Evolutionary conservation across 2,888 invertebrate species (phyloP), one percentile per base, ranked within the genome.

Genomic region (Fragum fragum): DNA sequence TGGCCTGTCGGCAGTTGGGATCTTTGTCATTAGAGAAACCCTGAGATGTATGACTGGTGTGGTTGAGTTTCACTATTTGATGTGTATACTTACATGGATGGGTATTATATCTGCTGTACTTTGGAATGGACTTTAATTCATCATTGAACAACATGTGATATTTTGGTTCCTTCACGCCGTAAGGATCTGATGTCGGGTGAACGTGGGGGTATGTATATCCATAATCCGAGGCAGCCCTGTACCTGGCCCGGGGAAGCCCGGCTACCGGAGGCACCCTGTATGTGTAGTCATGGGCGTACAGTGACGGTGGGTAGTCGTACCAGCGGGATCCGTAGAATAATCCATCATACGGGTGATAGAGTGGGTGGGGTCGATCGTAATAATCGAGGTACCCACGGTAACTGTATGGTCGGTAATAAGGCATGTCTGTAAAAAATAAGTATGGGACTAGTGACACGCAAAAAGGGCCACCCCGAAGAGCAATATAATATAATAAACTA

Each of bases 201-300:
- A 18, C 39, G 9, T 28, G 47, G 14, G 63, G 63, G n/a, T 63
- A 32, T 5, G 61, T n/a, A 42, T 66, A 42, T 16, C 66, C 66
- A 42, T 66, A 66, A 21, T 66, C 66, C 42, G 61, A n/a, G 61
- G 61, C 61, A 1, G 21, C 42, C 42, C 42, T 39, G 47, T 47
- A 47, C 42, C 26, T 42, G 23, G 28, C 21, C 21, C 39, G 21
- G 42, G 39, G 39, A 1, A 66, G 36, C 39, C 66, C 66, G 42
- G 66, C 32, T n/a, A 66, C 29, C 14, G 42, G 6, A 0, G 66
- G 66, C 23, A 66, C 21, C 42, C 66, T 32, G 66, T 42, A 42
- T 42, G 47, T 66, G 66, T 66, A 66, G 66, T 66, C 72, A 0
- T 71, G 59, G 7, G 71, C 74, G 26, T 79, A 79, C 32, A 79